These are phyloP conservation scores for Lepidotrigona ventralis DNA, from an alignment of 1,140 invertebrate genomes.

Conservation along the genomic window DNA sequence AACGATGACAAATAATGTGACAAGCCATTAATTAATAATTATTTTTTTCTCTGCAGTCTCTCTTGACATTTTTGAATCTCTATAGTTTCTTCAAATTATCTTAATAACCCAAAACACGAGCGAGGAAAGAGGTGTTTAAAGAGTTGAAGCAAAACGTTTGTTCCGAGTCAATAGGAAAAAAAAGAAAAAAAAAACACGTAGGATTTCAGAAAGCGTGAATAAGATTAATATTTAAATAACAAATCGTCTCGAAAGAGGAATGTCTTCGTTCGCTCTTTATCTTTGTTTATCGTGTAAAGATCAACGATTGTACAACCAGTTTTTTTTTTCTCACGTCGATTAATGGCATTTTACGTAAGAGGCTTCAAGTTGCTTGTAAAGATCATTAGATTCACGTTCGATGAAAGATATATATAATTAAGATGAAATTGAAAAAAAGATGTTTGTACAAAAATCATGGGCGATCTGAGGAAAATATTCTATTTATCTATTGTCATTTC, in stretches of 20 bases:
- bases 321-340: background rate
- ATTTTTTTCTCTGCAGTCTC: background rate
- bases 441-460: too few species aligned
- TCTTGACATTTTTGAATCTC: background rate
- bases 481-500: too few species aligned
- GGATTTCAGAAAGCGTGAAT: background rate
- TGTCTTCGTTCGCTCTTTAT: background rate
- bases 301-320: too few species aligned
- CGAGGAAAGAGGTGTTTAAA: background rate
- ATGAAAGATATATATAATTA: too few species aligned
- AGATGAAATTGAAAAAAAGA: too few species aligned
- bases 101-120: background rate
- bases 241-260: background rate
- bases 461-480: too few species aligned
- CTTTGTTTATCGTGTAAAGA: too few species aligned
- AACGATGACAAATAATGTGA: background rate
- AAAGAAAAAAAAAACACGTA: too few species aligned
- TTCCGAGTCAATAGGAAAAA: background rate
- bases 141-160: background rate
- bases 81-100: background rate
- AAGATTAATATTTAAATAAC: slow-evolving; percentile 2
- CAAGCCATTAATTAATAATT: too few species aligned
- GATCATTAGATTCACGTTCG: too few species aligned
- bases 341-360: background rate
- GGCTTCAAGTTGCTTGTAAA: too few species aligned